Evolutionary conservation across 2,797 vertebrate species (phyloP), one percentile per base, ranked within the genome.

Genomic region (Sebastes kiyomatsui): DNA sequence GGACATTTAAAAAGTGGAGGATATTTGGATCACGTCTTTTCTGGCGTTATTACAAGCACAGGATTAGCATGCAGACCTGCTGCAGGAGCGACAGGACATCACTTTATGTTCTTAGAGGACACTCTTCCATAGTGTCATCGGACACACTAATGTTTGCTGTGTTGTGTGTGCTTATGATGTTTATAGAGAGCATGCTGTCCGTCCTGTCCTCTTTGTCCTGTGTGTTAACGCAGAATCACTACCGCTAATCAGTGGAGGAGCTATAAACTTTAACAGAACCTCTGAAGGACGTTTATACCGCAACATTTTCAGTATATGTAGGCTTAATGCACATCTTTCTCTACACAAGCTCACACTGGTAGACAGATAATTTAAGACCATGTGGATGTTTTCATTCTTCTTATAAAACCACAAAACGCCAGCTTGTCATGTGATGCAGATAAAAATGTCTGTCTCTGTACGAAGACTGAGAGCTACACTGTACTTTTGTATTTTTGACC

Each of bases 1-100:
- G 0, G 2, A 72, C 67, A 33, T 81, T 79, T 16, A 42, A 27
- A 32, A 78, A 60, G 61, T 3, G 9, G 32, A 38, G 7, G 20
- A 42, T 80, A 65, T 74, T 83, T 84, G 67, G 78, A 83, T 81
- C 76, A 22, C 20, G 59, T 76, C 77, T 68, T 49, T 71, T 28
- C 6, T 69, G 68, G 65, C 42, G 52, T 25, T 82, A 80, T 83
- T 79, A 67, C 79, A 68, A 77, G 81, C 25, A 1, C 30, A 46
- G 77, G 75, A 87, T 85, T 80, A 83, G 81, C 54, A 88, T 83
- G 71, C 79, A 54, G 76, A 46, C 60, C 59, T 52, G 82, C 78
- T 49, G 27, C 79, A 52, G 62, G 6, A 52, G 54, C 16, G 13
- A 5, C 82, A 20, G 65, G 46, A 72, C 52, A 8, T 25, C 62